Base-by-base conservation (phyloP, 2,797 vertebrate genomes). In the Siniperca obscura region DNA sequence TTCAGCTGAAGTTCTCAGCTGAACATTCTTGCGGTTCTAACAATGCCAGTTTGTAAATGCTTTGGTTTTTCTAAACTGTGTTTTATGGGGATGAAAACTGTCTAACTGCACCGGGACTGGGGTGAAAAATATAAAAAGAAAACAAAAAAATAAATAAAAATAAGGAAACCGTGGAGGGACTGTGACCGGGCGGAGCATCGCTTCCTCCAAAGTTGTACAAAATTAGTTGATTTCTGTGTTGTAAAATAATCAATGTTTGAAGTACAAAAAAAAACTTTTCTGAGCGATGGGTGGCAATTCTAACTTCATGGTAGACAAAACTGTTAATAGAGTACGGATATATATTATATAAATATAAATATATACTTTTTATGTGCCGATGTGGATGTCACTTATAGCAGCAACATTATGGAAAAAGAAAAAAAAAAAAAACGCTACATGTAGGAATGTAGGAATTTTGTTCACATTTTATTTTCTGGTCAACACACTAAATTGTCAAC, bases 291-390 rank as follows among this genome's bases (percentile, higher is more conserved):
- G 88, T 91, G 93, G 93, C 91, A 87, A 85, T 95, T 92, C 94
- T 95, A 93, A 95, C 90, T 94, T 95, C 94, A 95, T 94, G 94
- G 94, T 96, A 96, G 96, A 95, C 90, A 93, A 93, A 95, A 92
- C 94, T 96, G 95, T 96, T 95, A 95, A 96, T 96, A 96, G 96
- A 96, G 91, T 96, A 96, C 78, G 95, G 94, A 96, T 96, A 96
- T 96, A 96, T 96, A 96, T 96, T 95, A 95, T 96, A 96, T 96
- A 95, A 94, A 95, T 95, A 96, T 95, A 96, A 94, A 95, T 95
- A 96, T 96, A 96, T 96, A 96, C 94, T 96, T 96, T 96, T 96
- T 96, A 96, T 95, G 96, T 96, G 95, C 95, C 95, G 94, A 95
- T 95, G 95, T 96, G 95, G 94, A 95, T 95, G 96, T 96, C 95